A percentile compares a stretch with the other conserved stretches of the same genome.
phyloP scores from a whole-genome alignment of 1,140 invertebrate genomes.

The Sycophaga agraensis region DNA sequence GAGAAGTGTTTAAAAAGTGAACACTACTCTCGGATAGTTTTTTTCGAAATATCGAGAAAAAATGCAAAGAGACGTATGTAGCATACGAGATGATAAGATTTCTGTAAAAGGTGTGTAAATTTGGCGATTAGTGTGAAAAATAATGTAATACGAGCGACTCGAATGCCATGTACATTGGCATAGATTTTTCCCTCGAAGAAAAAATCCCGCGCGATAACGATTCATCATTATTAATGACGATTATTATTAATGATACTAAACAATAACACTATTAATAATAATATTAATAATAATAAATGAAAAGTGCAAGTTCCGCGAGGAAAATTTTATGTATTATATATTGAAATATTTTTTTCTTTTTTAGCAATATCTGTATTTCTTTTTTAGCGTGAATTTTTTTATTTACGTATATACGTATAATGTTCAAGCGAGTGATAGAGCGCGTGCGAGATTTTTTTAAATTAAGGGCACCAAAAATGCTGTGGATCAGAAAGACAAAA shows the following conservation, averaged over 20 bases:
- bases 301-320: slow-evolving; percentile 41
- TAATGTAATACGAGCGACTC: not conserved
- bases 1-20: not conserved
- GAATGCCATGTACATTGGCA: not conserved
- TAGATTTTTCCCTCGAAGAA: slow-evolving; percentile 9
- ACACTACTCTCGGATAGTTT: not conserved
- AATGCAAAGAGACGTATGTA: not conserved
- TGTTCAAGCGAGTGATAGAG: slow-evolving; percentile 8
- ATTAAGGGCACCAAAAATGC: not conserved
- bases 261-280: slow-evolving; percentile 26
- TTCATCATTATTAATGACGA: slow-evolving; percentile 26
- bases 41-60: not conserved
- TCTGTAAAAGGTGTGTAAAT: slow-evolving; percentile 5
- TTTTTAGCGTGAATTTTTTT: slow-evolving; percentile 13
- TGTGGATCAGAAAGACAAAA: not conserved
- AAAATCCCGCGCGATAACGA: slow-evolving; percentile 24
- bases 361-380: slow-evolving; percentile 24
- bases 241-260: slow-evolving; percentile 30
- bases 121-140: not conserved
- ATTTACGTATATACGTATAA: slow-evolving; percentile 15
- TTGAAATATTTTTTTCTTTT: slow-evolving; percentile 32
- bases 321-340: slow-evolving; percentile 35
- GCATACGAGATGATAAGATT: slow-evolving; percentile 1
- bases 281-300: slow-evolving; percentile 29
- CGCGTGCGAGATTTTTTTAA: slow-evolving; percentile 5